phyloP scores from a whole-genome alignment of 2,797 vertebrate genomes.

The Micropoecilia bifurca region DNA sequence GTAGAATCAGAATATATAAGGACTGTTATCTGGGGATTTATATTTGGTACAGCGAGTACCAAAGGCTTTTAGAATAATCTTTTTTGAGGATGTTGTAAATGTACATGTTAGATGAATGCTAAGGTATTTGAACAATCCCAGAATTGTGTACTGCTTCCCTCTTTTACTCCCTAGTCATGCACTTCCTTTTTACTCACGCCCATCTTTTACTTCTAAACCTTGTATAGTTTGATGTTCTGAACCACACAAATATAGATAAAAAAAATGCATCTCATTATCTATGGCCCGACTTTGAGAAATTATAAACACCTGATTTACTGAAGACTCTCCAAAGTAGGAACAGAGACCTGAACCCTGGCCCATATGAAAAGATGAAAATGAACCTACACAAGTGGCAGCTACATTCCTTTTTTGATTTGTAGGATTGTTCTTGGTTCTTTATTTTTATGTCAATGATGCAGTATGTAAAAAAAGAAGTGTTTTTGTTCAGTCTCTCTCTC shows the following conservation, averaged over 20 bases:
- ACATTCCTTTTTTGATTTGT: conserved; percentile 85
- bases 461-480: conserved; percentile 81
- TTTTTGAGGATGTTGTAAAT: conserved; percentile 67
- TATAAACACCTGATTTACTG: conserved; percentile 55
- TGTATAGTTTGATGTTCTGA: conserved; percentile 67
- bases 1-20: conserved; percentile 71
- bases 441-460: conserved; percentile 88
- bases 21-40: conserved; percentile 78
- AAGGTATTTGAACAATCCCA: conserved; percentile 63
- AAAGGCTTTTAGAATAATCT: conserved; percentile 55
- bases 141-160: conserved; percentile 66
- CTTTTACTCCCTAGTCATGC: conserved; percentile 58
- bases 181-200: conserved; percentile 63
- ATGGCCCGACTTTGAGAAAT: conserved; percentile 63
- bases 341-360: conserved; percentile 59
- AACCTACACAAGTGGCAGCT: conserved; percentile 84
- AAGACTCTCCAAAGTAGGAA: conserved; percentile 61
- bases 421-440: conserved; percentile 84
- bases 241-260: conserved; percentile 36
- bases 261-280: conserved; percentile 63
- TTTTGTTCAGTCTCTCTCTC: conserved; percentile 84
- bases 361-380: conserved; percentile 52
- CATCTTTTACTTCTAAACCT: conserved; percentile 48
- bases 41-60: conserved; percentile 69
- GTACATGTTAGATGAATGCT: conserved; percentile 66